Base-by-base conservation (phyloP, 2,888 invertebrate genomes). In the Philereme vetulata region DNA sequence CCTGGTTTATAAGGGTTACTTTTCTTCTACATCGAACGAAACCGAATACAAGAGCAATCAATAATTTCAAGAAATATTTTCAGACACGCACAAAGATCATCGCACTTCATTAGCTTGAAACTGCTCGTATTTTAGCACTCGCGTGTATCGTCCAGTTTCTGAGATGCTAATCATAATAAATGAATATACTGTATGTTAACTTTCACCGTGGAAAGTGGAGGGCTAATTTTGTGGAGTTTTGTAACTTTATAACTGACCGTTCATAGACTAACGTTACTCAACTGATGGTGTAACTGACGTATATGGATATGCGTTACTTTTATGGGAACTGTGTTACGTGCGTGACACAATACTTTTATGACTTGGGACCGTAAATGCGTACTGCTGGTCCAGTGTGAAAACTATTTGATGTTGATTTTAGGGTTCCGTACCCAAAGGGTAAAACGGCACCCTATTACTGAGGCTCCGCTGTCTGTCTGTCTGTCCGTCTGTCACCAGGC, bases 181-280 rank as follows among this genome's bases (percentile, higher is more conserved):
- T 67, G 60, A 64, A 67, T 66, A 57, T 63, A 38, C 36, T 74
- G 78, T 77, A 58, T 73, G 75, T 49, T 36, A 43, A 84, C 89
- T 89, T 89, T 90, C 88, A 75, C 87, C 75, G 46, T 60, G 72
- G 75, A 71, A 79, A 80, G 62, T 61, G 53, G 54, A 82, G 80
- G 77, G 76, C 68, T 60, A 56, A 65, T 54, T 58, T 50, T 57
- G 64, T 40, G 40, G 51, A 48, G 62, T 66, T 61, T 57, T 34
- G 62, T 62, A 62, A 62, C 42, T 34, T 36, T 50, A 58, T 34
- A 38, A 35, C 38, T 52, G 55, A 40, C 51, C 61, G 53, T 35
- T 53, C 54, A 56, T 50, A 48, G 46, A 58, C 36, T 54, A 51
- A 46, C 42, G 42, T 52, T 52, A 43, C 43, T 50, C 44, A 52